These are phyloP conservation scores for Lycia hirtaria DNA, from an alignment of 2,888 invertebrate species.

Conservation along the genomic window DNA sequence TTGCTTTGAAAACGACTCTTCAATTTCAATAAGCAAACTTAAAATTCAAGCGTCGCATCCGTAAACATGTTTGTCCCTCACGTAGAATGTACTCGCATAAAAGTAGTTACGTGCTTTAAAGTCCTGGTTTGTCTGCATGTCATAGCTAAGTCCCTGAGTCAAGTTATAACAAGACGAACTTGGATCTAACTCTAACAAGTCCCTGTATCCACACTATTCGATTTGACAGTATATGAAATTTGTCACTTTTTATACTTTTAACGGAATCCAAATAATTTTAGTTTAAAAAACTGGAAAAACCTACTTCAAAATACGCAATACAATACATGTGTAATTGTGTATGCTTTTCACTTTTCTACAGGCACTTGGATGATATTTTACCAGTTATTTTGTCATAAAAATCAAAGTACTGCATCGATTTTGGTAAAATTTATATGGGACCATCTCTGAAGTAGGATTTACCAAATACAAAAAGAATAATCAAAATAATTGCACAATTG, in stretches of 20 bases:
- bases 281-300: too few relatives aligned
- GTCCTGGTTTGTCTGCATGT: constrained; percentile 40
- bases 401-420: too few relatives aligned
- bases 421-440: too few relatives aligned
- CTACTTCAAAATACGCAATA: too few relatives aligned
- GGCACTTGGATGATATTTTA: too few relatives aligned
- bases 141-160: constrained; percentile 42
- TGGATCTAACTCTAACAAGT: constrained; percentile 67
- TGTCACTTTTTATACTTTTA: not conserved
- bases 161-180: constrained; percentile 76
- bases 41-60: constrained; percentile 20
- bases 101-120: constrained; percentile 38
- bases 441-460: too few relatives aligned
- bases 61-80: constrained; percentile 24
- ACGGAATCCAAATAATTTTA: too few relatives aligned
- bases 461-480: too few relatives aligned
- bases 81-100: constrained; percentile 27
- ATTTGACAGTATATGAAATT: constrained; percentile 41
- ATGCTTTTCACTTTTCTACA: too few relatives aligned
- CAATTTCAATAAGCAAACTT: constrained; percentile 15
- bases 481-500: too few relatives aligned
- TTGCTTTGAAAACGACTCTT: not conserved
- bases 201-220: constrained; percentile 49
- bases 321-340: too few relatives aligned
- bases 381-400: too few relatives aligned